A percentile compares a stretch with the other conserved stretches of the same genome.
Conservation (phyloP, 2,797 vertebrate species). For the Propithecus perrieri region DNA sequence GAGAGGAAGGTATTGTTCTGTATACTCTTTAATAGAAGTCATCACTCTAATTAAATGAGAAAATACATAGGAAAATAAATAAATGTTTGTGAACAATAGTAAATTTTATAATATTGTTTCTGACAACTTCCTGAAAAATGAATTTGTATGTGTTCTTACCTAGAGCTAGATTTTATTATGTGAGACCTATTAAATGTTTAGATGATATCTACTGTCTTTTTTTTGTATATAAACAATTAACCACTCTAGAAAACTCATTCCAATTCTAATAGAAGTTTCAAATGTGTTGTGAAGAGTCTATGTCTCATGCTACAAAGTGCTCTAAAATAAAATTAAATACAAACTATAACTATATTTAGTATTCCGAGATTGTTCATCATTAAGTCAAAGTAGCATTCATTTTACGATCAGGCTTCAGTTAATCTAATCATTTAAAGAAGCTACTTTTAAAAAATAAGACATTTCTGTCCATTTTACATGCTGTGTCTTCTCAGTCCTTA, state of each 20-base stretch:
- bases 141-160: not conserved
- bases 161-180: not conserved
- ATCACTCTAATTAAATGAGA: not conserved
- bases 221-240: not conserved
- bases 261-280: not conserved
- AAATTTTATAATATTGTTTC: not conserved
- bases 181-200: not conserved
- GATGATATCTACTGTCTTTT: not conserved
- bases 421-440: not conserved
- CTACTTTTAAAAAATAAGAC: conserved; percentile 4
- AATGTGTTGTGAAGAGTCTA: not conserved
- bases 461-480: not conserved
- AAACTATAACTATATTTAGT: not conserved
- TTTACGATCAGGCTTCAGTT: not conserved
- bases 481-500: not conserved
- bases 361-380: conserved; percentile 5
- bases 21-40: not conserved
- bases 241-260: not conserved
- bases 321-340: not conserved
- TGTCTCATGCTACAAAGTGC: not conserved
- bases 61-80: not conserved
- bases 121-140: not conserved
- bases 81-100: not conserved
- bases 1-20: not conserved
- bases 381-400: not conserved